phyloP scores from a whole-genome alignment of 2,113 vertebrate species.

The Dipodomys spectabilis region DNA sequence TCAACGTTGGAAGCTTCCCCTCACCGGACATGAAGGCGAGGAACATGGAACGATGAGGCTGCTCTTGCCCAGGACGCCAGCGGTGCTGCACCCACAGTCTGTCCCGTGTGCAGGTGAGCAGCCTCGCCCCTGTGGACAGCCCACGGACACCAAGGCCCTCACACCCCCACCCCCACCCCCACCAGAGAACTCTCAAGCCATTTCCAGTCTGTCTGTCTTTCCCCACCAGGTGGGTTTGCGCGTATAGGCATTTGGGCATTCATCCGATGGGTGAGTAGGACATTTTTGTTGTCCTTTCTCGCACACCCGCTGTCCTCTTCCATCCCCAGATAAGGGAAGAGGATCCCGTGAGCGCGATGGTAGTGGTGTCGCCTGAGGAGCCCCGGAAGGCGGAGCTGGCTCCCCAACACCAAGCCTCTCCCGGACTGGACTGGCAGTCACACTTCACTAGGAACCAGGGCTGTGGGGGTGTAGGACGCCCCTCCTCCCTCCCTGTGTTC shows the following conservation, averaged over 20 bases:
- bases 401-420: not conserved
- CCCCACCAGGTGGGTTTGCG: not conserved
- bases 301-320: not conserved
- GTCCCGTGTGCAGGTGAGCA: not conserved
- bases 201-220: not conserved
- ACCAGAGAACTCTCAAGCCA: not conserved
- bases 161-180: too few relatives aligned
- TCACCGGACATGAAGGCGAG: too few relatives aligned
- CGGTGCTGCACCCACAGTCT: too few relatives aligned
- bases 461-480: too few relatives aligned
- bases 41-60: too few relatives aligned
- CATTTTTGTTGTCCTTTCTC: not conserved
- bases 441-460: not conserved
- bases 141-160: not conserved
- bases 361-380: too few relatives aligned
- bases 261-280: not conserved
- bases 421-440: too few relatives aligned
- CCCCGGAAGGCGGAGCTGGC: not conserved
- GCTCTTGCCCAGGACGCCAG: not conserved
- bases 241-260: not conserved
- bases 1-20: too few relatives aligned
- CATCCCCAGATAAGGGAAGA: not conserved
- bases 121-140: not conserved
- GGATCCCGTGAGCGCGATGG: too few relatives aligned
- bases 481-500: not conserved